A percentile compares a stretch with the other conserved stretches of the same genome.
phyloP scores from a whole-genome alignment of 2,797 vertebrate species.

The Bradypodion pumilum region DNA sequence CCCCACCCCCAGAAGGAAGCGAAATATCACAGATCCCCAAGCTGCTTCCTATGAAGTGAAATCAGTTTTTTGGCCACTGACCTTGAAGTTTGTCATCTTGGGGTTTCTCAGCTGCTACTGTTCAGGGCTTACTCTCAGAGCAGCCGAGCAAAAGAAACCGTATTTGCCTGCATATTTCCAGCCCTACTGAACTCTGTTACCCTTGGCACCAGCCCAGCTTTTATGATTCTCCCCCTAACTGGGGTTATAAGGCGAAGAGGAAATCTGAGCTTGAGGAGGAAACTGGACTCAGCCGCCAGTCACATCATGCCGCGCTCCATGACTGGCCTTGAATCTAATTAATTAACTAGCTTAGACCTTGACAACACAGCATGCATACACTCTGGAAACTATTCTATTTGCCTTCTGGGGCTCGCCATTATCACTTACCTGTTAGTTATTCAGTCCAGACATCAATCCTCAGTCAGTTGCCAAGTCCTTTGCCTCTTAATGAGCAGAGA shows the following conservation, averaged over 20 bases:
- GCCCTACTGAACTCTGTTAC: slow-evolving; percentile 9
- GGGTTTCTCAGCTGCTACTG: slow-evolving; percentile 26
- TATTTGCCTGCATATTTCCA: slow-evolving; percentile 16
- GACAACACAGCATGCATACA: background rate
- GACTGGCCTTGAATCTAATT: slow-evolving; percentile 19
- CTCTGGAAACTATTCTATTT: slow-evolving; percentile 4
- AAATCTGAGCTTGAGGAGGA: slow-evolving; percentile 33
- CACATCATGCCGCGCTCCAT: background rate
- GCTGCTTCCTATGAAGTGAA: background rate
- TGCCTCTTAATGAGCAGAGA: background rate
- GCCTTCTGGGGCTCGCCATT: background rate
- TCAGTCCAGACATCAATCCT: background rate
- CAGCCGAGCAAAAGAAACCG: slow-evolving; percentile 7
- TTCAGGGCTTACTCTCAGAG: background rate
- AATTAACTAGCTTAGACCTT: slow-evolving; percentile 1
- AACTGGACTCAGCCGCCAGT: background rate
- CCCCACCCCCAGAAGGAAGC: background rate
- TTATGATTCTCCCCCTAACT: background rate
- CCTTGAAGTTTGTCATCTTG: slow-evolving; percentile 15
- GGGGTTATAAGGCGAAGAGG: background rate
- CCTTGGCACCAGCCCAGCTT: slow-evolving; percentile 16
- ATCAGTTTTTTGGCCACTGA: slow-evolving; percentile 8
- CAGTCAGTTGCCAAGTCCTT: background rate
- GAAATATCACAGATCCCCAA: background rate
- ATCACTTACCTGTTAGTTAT: background rate